These are phyloP conservation scores for Andrena dorsata DNA, from an alignment of 2,888 invertebrate species.

Conservation along the genomic window DNA sequence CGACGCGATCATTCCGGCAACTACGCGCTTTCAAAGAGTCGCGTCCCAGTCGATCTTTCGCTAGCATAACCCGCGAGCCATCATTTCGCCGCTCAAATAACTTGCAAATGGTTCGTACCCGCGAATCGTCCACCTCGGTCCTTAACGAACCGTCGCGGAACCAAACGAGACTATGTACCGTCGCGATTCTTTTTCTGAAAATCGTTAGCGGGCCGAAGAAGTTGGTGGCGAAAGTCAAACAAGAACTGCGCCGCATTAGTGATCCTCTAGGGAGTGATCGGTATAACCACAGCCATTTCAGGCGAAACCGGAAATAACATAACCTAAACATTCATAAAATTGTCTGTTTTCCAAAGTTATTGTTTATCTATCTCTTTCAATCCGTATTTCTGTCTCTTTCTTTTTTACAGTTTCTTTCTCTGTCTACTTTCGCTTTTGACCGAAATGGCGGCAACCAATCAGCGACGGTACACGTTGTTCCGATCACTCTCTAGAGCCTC, in stretches of 20 bases:
- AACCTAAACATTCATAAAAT: no score
- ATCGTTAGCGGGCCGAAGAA: constrained; percentile 74
- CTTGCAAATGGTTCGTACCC: background rate
- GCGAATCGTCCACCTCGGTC: background rate
- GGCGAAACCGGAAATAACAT: no score
- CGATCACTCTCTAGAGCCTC: no score
- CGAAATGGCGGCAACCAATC: no score
- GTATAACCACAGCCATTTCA: no score
- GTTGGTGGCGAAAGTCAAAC: constrained; percentile 78
- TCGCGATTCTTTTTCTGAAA: constrained; percentile 52
- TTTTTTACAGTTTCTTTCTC: no score
- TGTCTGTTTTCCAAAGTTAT: no score
- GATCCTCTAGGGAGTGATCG: no score
- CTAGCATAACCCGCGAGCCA: background rate
- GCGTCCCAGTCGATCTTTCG: background rate
- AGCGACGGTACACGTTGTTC: no score
- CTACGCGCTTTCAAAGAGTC: background rate
- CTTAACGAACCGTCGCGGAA: constrained; percentile 5
- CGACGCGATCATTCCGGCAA: background rate
- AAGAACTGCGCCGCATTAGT: constrained; percentile 70
- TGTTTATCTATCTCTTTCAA: no score
- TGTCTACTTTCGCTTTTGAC: no score
- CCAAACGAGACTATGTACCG: background rate
- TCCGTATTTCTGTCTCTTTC: no score
- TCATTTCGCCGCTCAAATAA: background rate